Conservation (phyloP, 2,888 invertebrate species). For the Beris morrisii region DNA sequence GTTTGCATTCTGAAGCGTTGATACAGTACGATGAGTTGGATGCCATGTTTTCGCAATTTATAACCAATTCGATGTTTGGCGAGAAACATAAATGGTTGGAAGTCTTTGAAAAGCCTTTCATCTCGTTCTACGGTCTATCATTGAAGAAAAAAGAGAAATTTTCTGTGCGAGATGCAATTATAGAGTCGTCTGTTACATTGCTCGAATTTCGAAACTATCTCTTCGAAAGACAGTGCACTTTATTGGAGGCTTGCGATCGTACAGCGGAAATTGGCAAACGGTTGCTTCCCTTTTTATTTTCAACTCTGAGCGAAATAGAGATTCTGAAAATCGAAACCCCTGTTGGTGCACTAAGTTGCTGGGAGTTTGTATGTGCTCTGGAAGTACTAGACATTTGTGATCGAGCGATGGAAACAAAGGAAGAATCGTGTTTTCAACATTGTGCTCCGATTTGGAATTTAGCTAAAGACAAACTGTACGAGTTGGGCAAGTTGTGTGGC, state of each 20-base stretch:
- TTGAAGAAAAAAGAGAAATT: conserved; percentile 62
- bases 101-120: conserved; percentile 77
- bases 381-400: conserved; percentile 86
- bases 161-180: conserved; percentile 56
- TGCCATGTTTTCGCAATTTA: conserved; percentile 94
- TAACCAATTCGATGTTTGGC: conserved; percentile 88
- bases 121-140: conserved; percentile 80
- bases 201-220: conserved; percentile 92
- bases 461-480: conserved; percentile 75
- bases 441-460: conserved; percentile 87
- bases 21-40: conserved; percentile 97
- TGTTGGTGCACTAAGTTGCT: conserved; percentile 84
- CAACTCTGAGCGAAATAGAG: conserved; percentile 81
- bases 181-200: conserved; percentile 63
- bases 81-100: conserved; percentile 85
- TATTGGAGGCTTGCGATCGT: conserved; percentile 60
- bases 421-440: conserved; percentile 75
- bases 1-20: conserved; percentile 88
- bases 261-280: conserved; percentile 76
- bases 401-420: conserved; percentile 65
- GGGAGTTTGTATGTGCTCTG: conserved; percentile 89
- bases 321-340: conserved; percentile 78
- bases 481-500: conserved; percentile 87
- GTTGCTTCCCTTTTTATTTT: conserved; percentile 86
- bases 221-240: conserved; percentile 88